Percentiles rank a stretch among this genome's conserved stretches.
These are phyloP conservation scores for Artemisiospiza belli DNA, from an alignment of 2,113 vertebrate genomes.

Conservation along the genomic window DNA sequence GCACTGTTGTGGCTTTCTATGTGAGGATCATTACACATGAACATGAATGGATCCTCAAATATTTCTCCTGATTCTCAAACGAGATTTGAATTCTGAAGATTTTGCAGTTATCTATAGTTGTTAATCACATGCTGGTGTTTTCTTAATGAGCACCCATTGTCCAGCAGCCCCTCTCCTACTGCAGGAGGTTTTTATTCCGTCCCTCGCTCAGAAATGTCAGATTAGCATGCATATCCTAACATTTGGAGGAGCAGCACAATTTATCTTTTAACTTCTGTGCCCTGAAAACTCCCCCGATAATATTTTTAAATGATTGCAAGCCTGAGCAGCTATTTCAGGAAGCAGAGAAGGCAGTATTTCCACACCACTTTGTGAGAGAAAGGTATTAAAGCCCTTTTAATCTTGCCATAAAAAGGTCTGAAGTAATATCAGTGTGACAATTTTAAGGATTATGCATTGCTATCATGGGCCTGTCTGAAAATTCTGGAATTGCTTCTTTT, in stretches of 20 bases:
- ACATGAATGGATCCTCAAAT: background rate
- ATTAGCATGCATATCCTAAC: background rate
- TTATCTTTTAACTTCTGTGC: background rate
- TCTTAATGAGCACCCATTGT: background rate
- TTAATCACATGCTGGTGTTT: background rate
- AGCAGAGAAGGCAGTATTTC: background rate
- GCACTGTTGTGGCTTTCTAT: background rate
- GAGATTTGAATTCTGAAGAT: background rate
- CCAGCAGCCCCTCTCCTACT: background rate
- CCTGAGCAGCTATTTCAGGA: background rate
- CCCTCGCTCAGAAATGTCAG: constrained; percentile 28
- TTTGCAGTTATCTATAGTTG: background rate
- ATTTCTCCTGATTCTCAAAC: background rate
- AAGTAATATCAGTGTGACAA: background rate
- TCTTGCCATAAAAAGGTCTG: background rate
- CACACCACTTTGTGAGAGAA: background rate
- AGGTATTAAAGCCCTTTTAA: background rate
- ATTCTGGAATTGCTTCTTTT: background rate
- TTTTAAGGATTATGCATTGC: background rate
- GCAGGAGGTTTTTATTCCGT: constrained; percentile 13
- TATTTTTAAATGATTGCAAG: constrained; percentile 42
- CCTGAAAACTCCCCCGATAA: background rate
- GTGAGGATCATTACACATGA: background rate
- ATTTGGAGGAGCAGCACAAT: background rate
- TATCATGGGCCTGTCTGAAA: background rate